Percentiles rank a stretch among this genome's conserved stretches.
phyloP scores from a whole-genome alignment of 2,888 invertebrate species.

The Euplexia lucipara region DNA sequence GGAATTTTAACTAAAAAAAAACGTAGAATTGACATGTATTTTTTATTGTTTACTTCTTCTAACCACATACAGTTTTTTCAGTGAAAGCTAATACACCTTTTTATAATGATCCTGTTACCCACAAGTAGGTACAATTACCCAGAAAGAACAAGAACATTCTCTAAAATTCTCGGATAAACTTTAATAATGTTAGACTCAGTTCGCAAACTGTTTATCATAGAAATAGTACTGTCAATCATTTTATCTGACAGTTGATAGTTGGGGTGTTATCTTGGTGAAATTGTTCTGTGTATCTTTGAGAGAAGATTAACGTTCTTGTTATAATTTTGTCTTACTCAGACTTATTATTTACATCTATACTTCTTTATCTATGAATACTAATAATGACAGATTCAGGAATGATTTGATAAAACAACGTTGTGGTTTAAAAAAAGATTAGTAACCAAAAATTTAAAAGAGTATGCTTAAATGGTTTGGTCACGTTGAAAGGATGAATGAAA shows the following conservation, averaged over 20 bases:
- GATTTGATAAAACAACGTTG: too few species aligned
- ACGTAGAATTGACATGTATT: background rate
- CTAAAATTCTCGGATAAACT: conserved; percentile 67
- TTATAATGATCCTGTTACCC: background rate
- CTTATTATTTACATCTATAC: background rate
- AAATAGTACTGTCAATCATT: conserved; percentile 73
- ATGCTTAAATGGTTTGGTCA: too few species aligned
- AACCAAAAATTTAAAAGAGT: too few species aligned
- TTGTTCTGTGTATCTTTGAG: conserved; percentile 21
- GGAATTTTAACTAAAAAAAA: too few species aligned
- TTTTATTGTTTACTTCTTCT: background rate
- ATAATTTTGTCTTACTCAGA: background rate
- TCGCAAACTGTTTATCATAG: conserved; percentile 72
- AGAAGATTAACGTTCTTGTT: conserved; percentile 1
- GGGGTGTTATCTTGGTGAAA: conserved; percentile 28
- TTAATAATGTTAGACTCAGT: conserved; percentile 68
- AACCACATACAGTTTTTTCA: background rate
- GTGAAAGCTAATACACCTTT: background rate
- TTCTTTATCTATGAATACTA: too few species aligned
- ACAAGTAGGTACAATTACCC: conserved; percentile 56
- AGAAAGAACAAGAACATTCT: conserved; percentile 61
- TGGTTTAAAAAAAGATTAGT: too few species aligned
- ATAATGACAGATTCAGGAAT: too few species aligned
- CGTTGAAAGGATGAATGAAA: too few species aligned
- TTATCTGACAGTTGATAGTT: conserved; percentile 41